Evolutionary conservation across 2,888 invertebrate genomes (phyloP), one percentile per base, ranked within the genome.

Genomic region (Spisula solida): DNA sequence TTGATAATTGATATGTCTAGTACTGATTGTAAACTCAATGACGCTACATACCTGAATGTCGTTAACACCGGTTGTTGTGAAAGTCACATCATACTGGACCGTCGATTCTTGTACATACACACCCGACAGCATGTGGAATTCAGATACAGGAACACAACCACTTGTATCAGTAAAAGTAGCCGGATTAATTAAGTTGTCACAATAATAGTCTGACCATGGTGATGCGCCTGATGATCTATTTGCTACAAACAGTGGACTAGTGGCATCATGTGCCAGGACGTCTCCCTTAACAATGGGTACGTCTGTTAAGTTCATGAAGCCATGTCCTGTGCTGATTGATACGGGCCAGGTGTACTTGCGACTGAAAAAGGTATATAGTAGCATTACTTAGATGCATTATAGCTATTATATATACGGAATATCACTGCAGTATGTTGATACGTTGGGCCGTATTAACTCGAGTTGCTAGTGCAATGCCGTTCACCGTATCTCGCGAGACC

Each of bases 271-370:
- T 12, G 94, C 95, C 14, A 95, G 82, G 6, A 95, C 90, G 80
- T 95, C 94, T 5, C 95, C 95, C 1, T 93, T 89, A 2, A 82
- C 25, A 0, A 95, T 92, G 16, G 85, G 85, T 16, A 88, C 79
- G 0, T 60, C 51, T 5, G 88, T 82, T 12, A 80, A 18, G 0
- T 90, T 25, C 25, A 75, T 2, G 81, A 92, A 93, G 34, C 92
- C 89, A 87, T 93, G 93, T 0, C 94, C 94, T 20, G 89, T 79
- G 8, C 66, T 10, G 4, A 89, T 82, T 10, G 86, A 82, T 12
- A 93, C 66, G 31, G 89, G 82, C 6, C 86, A 78, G 25, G 88
- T 86, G 18, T 66, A 16, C 16, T 81, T 78, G 16, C 60, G 78
- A 78, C n/a, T 75, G 29, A 29, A 41, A 34, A 41, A 20, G 51